Evolutionary conservation across 1,140 invertebrate genomes (phyloP).

Genomic region (Bradynema listronoti): DNA sequence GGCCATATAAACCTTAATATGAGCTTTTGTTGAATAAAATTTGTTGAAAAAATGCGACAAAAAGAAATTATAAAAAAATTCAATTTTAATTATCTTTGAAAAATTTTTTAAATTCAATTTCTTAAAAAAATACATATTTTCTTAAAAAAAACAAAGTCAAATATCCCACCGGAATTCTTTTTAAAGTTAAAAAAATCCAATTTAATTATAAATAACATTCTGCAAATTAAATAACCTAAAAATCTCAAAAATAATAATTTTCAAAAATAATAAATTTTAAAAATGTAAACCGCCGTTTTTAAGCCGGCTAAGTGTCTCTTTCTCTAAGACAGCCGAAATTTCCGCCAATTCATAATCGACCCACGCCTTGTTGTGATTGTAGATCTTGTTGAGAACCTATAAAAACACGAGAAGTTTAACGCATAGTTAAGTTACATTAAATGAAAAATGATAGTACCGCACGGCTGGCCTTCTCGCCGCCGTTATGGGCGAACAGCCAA

Average conservation of each 20-base stretch:
- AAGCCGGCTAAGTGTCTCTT: slow-evolving; percentile 14
- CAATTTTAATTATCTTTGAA: not conserved
- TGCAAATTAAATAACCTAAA: not conserved
- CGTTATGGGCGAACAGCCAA: slow-evolving; percentile 61
- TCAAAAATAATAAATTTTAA: slow-evolving; percentile 7
- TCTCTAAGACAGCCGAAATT: slow-evolving; percentile 18
- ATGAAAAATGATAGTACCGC: no score
- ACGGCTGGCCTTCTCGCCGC: no score
- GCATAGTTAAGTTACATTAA: no score
- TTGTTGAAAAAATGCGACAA: not conserved
- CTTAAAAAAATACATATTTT: slow-evolving; percentile 10
- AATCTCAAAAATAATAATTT: not conserved
- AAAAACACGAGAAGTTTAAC: no score
- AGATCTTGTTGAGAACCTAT: slow-evolving; percentile 50
- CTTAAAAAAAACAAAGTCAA: not conserved
- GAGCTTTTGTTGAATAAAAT: not conserved
- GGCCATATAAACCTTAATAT: no score
- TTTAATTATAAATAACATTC: not conserved
- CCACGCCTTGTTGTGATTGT: slow-evolving; percentile 41
- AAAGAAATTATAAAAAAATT: no score
- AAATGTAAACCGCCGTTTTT: slow-evolving; percentile 21
- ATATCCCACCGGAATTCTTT: not conserved
- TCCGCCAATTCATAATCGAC: slow-evolving; percentile 47
- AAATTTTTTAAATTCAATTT: not conserved
- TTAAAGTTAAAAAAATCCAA: not conserved